Evolutionary conservation across 2,888 invertebrate genomes (phyloP), one percentile per base, ranked within the genome.

Genomic region (Oligia strigilis): DNA sequence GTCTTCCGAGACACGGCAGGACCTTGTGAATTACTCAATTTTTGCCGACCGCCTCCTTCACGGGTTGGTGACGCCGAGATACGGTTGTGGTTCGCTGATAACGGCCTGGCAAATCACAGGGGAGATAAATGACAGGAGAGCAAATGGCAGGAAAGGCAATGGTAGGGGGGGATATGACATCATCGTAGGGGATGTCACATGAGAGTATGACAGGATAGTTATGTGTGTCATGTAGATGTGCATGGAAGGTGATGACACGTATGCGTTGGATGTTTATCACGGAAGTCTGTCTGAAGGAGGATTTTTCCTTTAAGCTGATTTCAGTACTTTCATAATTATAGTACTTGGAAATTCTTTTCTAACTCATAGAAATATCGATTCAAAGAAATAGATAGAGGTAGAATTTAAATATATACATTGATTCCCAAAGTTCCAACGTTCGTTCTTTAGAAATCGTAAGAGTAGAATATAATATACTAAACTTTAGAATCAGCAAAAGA

Each of bases 1-100:
- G 89, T 90, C 87, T 88, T 87, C 84, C 75, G 83, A 87, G 88
- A 89, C 82, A 83, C 78, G 75, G 49, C 55, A 86, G 83, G 86
- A 84, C 76, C 80, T 80, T 80, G 82, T 40, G 85, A 84, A 88
- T 89, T 82, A 90, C 88, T 91, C 87, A 91, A 90, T 90, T 91
- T 89, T 89, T 89, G 87, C 80, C 81, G 77, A 77, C 79, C 73
- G 78, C 71, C 81, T 84, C 69, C 76, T 82, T 85, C 75, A 87
- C 75, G 85, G 85, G 72, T 72, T 78, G 79, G 72, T 78, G 78
- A 66, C 73, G 74, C 52, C 71, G 70, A 80, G 88, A 78, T 89
- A 89, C 46, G 78, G 78, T 74, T 75, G 89, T 80, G 82, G 85
- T 72, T 71, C 65, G 46, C 75, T 82, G 89, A 89, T 88, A 89